These are phyloP conservation scores for Salminus brasiliensis DNA, from an alignment of 2,113 vertebrate species.

Conservation along the genomic window DNA sequence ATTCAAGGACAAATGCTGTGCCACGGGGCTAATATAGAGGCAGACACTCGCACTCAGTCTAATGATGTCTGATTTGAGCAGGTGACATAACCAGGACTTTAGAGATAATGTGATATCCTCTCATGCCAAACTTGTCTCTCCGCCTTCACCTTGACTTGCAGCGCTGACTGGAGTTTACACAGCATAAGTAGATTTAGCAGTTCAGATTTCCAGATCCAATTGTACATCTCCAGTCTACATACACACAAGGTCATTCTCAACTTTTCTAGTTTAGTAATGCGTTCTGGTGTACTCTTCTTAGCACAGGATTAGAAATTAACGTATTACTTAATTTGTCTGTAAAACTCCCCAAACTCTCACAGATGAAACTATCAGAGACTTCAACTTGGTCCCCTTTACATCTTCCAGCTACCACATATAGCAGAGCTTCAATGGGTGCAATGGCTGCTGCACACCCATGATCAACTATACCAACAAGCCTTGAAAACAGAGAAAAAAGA, in stretches of 20 bases:
- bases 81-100: constrained; percentile 50
- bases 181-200: constrained; percentile 16
- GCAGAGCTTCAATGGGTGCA: too few relatives aligned
- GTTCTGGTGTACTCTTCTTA: neutral
- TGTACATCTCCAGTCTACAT: neutral
- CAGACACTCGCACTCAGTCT: constrained; percentile 32
- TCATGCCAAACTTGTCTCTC: constrained; percentile 36
- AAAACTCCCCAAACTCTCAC: too few relatives aligned
- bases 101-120: constrained; percentile 59
- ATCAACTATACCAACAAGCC: too few relatives aligned
- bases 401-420: too few relatives aligned
- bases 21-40: constrained; percentile 4
- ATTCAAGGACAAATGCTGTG: constrained; percentile 37
- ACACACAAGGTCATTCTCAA: neutral
- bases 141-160: constrained; percentile 16
- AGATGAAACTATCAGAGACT: too few relatives aligned
- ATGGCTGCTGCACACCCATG: too few relatives aligned
- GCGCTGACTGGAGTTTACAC: neutral
- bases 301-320: neutral
- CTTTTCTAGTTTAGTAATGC: neutral
- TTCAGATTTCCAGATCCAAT: constrained; percentile 23
- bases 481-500: too few relatives aligned
- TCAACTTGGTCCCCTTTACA: too few relatives aligned
- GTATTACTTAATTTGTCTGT: too few relatives aligned
- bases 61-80: constrained; percentile 51